phyloP scores from a whole-genome alignment of 2,113 vertebrate species.

The Semicossyphus pulcher region DNA sequence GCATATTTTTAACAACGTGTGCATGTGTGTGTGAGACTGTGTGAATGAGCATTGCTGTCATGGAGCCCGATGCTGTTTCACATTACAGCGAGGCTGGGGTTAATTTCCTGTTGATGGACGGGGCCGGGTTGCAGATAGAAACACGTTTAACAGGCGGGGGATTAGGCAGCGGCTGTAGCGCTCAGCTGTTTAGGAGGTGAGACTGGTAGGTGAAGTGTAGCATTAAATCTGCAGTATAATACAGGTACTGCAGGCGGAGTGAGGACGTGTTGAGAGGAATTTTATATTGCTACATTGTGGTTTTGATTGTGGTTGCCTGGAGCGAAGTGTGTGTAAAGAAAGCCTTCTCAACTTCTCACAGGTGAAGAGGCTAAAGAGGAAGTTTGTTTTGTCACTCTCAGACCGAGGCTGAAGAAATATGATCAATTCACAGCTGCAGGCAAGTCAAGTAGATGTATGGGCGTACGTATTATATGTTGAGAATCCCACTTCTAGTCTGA shows the following conservation, averaged over 20 bases:
- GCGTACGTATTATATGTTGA: too few relatives aligned
- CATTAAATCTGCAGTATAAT: conserved; percentile 64
- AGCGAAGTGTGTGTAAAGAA: not conserved
- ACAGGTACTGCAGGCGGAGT: conserved; percentile 11
- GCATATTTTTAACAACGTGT: conserved; percentile 69
- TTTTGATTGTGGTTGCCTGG: conserved; percentile 19
- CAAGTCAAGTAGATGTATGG: too few relatives aligned
- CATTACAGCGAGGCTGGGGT: conserved; percentile 75
- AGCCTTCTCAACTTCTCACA: not conserved
- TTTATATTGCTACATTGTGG: conserved; percentile 31
- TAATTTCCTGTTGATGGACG: conserved; percentile 80
- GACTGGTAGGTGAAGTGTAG: conserved; percentile 64
- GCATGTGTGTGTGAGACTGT: conserved; percentile 19
- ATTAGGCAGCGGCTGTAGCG: conserved; percentile 39
- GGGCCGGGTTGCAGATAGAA: conserved; percentile 51
- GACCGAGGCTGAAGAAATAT: not conserved
- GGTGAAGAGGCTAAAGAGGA: not conserved
- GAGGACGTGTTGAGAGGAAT: conserved; percentile 12
- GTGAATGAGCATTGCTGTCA: conserved; percentile 58
- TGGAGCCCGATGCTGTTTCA: conserved; percentile 65
- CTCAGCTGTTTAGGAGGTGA: conserved; percentile 85
- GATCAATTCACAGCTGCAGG: too few relatives aligned
- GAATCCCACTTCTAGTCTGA: too few relatives aligned
- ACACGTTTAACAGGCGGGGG: conserved; percentile 54
- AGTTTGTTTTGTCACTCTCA: not conserved